Evolutionary conservation across 2,797 vertebrate species (phyloP).

Genomic region (Gallirallus australis): DNA sequence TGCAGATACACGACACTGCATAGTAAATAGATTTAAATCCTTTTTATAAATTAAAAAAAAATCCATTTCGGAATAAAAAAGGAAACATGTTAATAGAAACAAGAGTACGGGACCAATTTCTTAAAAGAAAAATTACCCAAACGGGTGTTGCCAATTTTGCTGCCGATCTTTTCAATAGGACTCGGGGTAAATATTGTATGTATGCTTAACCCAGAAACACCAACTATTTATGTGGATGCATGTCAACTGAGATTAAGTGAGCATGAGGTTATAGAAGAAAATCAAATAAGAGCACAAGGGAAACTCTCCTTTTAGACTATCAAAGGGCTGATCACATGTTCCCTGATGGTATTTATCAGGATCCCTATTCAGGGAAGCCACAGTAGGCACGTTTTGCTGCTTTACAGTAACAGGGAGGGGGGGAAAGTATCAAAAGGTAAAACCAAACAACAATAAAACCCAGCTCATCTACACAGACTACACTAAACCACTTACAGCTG

Average conservation of each 20-base stretch:
- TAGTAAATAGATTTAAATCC: slow-evolving; percentile 87
- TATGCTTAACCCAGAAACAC: slow-evolving; percentile 74
- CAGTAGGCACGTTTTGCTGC: slow-evolving; percentile 51
- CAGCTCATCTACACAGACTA: background rate
- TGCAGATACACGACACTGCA: slow-evolving; percentile 79
- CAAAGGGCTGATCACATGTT: slow-evolving; percentile 75
- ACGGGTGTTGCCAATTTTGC: slow-evolving; percentile 64
- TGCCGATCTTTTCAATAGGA: slow-evolving; percentile 57
- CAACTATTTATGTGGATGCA: slow-evolving; percentile 71
- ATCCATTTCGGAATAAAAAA: slow-evolving; percentile 68
- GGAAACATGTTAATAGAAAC: slow-evolving; percentile 78
- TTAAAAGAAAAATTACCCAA: slow-evolving; percentile 71
- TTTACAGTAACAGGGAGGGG: background rate
- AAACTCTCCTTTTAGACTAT: slow-evolving; percentile 73
- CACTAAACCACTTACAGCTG: background rate
- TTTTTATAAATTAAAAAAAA: slow-evolving; percentile 80
- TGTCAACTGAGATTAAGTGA: slow-evolving; percentile 74
- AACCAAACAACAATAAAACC: background rate
- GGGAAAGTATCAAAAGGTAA: background rate
- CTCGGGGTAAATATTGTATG: slow-evolving; percentile 69
- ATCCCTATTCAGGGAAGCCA: slow-evolving; percentile 55
- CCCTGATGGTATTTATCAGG: slow-evolving; percentile 66
- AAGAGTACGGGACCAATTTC: slow-evolving; percentile 63
- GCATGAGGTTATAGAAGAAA: slow-evolving; percentile 71
- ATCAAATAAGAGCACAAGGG: slow-evolving; percentile 73